Evolutionary conservation across 2,888 invertebrate genomes (phyloP), one percentile per base, ranked within the genome.

Genomic region (Eugnorisma glareosa): DNA sequence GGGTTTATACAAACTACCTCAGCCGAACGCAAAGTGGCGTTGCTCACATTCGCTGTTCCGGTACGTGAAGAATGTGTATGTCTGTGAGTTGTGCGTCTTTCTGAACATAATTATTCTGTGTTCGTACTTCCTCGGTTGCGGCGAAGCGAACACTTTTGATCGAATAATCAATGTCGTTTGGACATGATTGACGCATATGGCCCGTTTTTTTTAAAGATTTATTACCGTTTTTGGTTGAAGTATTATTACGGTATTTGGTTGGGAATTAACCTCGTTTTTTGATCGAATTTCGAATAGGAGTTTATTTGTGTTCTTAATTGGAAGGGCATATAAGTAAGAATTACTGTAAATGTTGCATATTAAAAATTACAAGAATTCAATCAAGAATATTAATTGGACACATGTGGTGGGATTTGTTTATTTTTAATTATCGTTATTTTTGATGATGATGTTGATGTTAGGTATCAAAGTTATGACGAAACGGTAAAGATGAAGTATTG

Each of bases 151-250:
- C 0, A 28, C 2, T 73, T 67, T 79, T 70, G 74, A 79, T 71
- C 63, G 64, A 75, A 81, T 75, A 73, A 59, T 67, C 77, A 82
- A 82, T 76, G 77, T n/a, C 6, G 0, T 37, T 75, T 37, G 21
- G 35, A 43, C n/a, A 35, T 59, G 76, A 82, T 37, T 79, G 57
- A 76, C 40, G 67, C 64, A 6, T 37, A 45, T 3, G 31, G 64
- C n/a, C 40, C 1, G 40, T 72, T 31, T 72, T 57, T 70, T 48
- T 66, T 3, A 15, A 78, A 35, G 80, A 43, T 13, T 73, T 59
- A 80, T 40, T 67, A 1, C 11, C 10, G 1, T 57, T 80, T 82
- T 77, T 66, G 13, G 18, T 7, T 5, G n/a, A 18, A 51, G 10
- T 59, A 15, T 82, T 59, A 15, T 82, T 82, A 64, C 82, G 77